phyloP scores from a whole-genome alignment of 2,113 vertebrate species.

The Corythoichthys intestinalis region DNA sequence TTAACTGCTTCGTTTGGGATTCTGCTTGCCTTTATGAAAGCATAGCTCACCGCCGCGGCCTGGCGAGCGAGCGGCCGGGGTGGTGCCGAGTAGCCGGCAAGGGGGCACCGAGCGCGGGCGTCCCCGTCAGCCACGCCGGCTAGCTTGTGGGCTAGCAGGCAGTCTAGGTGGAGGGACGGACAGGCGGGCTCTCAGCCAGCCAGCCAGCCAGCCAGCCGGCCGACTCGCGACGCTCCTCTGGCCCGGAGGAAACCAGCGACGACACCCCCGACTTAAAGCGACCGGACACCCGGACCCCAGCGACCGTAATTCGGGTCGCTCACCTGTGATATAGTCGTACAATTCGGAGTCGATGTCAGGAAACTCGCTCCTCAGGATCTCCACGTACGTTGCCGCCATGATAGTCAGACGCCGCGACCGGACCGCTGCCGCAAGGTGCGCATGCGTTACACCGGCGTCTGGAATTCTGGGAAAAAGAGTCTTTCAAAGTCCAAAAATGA shows the following conservation, averaged over 20 bases:
- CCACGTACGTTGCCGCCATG: constrained; percentile 93
- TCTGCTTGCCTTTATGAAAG: not conserved
- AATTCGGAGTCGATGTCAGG: constrained; percentile 89
- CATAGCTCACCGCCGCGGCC: not conserved
- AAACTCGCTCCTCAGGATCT: constrained; percentile 92
- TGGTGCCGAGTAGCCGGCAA: not conserved
- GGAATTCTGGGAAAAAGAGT: constrained; percentile 51
- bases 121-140: not conserved
- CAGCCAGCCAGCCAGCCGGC: not conserved
- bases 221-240: not conserved
- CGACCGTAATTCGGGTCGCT: constrained; percentile 1
- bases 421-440: constrained; percentile 26
- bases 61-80: not conserved
- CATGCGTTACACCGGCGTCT: constrained; percentile 48
- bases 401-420: constrained; percentile 61
- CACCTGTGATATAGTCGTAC: constrained; percentile 92
- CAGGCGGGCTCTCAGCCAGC: not conserved
- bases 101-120: not conserved
- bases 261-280: not conserved
- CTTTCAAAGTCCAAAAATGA: not conserved
- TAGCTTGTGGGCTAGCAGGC: not conserved
- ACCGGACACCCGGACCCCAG: not conserved
- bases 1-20: not conserved
- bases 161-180: not conserved
- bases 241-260: not conserved